Evolutionary conservation across 2,113 vertebrate species (phyloP), one percentile per base, ranked within the genome.

Genomic region (Elephas maximus): DNA sequence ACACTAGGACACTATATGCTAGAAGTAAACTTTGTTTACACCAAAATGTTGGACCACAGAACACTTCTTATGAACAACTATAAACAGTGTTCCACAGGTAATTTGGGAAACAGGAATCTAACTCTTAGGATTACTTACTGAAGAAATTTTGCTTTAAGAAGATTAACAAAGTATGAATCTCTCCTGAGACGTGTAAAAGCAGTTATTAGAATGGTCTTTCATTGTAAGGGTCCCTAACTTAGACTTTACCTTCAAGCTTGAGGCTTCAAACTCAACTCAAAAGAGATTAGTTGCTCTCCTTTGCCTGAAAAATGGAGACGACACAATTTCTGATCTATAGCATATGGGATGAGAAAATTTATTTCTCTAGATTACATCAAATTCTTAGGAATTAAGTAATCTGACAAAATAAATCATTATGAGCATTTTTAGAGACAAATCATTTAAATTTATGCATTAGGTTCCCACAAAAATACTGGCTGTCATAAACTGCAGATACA

Each of bases 81-180:
- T 44, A 76, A 86, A 91, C 6, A 76, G 71, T 71, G 28, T 33
- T 83, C 18, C 48, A 67, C 4, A 69, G 6, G 44, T 45, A 67
- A 26, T 84, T 48, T 93, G n/a, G 7, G 57, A 90, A 96, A 90
- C 28, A 81, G 30, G 71, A 21, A 79, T 33, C 82, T 65, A 94
- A 90, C 60, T 41, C 28, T 57, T 90, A 69, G 65, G 51, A 33
- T 91, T 87, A 89, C 74, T 93, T 85, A 80, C 69, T 57, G 41
- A 67, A 91, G 67, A 95, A 86, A 69, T 45, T 71, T 88, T 96
- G 17, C 60, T 94, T 67, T 94, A 92, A 87, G 53, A 18, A 90
- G 94, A 96, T 82, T 82, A 95, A 67, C 88, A 44, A 91, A 91
- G 45, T 82, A 65, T 57, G 91, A 87, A 9, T 91, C 74, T 69